Percentiles rank a stretch among this genome's conserved stretches.
phyloP scores from a whole-genome alignment of 2,888 invertebrate species.

The Diploptera punctata region DNA sequence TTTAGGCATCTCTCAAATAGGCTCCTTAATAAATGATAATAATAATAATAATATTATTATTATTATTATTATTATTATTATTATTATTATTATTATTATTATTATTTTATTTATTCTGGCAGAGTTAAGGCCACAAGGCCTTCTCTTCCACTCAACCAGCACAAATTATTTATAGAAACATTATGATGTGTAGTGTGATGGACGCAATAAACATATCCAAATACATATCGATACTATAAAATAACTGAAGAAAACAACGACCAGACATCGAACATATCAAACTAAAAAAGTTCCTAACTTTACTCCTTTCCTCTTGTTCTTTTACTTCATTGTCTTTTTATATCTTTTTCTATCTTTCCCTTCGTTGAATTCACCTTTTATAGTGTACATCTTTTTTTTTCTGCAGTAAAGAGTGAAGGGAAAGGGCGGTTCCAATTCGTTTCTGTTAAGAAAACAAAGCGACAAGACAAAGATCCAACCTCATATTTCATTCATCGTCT shows the following conservation, averaged over 20 bases:
- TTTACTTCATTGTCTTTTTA: not conserved
- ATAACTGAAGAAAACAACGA: not conserved
- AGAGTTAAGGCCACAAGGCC: too few species aligned
- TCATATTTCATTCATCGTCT: constrained; percentile 38
- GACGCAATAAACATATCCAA: too few species aligned
- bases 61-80: too few species aligned
- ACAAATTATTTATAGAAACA: too few species aligned
- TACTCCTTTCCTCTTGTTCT: not conserved
- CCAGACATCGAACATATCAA: constrained; percentile 15
- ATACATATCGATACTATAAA: too few species aligned
- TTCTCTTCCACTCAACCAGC: too few species aligned
- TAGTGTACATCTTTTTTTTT: not conserved
- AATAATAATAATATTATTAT: too few species aligned
- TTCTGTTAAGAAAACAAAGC: constrained; percentile 35
- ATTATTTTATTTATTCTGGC: too few species aligned
- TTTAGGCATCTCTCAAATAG: too few species aligned
- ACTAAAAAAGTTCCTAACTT: not conserved
- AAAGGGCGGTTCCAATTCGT: constrained; percentile 32
- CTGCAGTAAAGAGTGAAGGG: not conserved
- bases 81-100: too few species aligned
- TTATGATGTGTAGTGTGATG: too few species aligned
- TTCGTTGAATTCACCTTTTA: constrained; percentile 9
- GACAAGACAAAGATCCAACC: constrained; percentile 36
- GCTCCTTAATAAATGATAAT: too few species aligned
- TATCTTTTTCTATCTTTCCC: not conserved